Percentiles rank a stretch among this genome's conserved stretches.
These are phyloP conservation scores for Araneus ventricosus DNA, from an alignment of 1,140 invertebrate species.

Conservation along the genomic window DNA sequence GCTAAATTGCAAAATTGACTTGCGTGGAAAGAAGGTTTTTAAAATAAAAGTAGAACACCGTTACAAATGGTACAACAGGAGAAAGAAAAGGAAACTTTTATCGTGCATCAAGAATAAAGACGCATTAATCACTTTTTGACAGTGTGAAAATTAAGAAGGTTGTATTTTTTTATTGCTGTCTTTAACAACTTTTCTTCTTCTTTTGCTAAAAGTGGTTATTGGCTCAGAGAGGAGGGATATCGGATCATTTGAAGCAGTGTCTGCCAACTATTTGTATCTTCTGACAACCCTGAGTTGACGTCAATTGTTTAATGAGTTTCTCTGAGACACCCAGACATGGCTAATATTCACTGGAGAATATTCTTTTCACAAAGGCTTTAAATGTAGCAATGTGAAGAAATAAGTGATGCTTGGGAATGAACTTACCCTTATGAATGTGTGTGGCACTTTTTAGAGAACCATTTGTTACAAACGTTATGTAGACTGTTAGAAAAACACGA, in stretches of 20 bases:
- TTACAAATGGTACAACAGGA: background rate
- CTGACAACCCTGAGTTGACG: background rate
- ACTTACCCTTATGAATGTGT: background rate
- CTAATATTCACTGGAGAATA: too few relatives aligned
- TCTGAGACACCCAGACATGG: background rate
- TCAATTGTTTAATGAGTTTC: background rate
- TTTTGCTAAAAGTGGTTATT: background rate
- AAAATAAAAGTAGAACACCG: background rate
- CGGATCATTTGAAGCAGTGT: background rate
- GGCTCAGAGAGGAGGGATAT: background rate
- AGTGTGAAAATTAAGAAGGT: slow-evolving; percentile 51
- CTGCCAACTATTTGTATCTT: background rate
- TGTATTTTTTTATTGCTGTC: background rate
- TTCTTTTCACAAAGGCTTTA: background rate
- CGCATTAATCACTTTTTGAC: slow-evolving; percentile 34
- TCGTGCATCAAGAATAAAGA: slow-evolving; percentile 21
- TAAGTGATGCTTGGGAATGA: background rate
- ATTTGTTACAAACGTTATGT: background rate
- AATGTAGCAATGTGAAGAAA: background rate
- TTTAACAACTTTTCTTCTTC: background rate
- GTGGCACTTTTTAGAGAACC: background rate
- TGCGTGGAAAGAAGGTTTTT: background rate
- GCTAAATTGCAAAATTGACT: background rate
- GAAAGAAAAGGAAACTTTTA: slow-evolving; percentile 2
- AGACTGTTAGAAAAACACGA: background rate